Evolutionary conservation across 2,113 vertebrate genomes (phyloP), one percentile per base, ranked within the genome.

Genomic region (Acinonyx jubatus): DNA sequence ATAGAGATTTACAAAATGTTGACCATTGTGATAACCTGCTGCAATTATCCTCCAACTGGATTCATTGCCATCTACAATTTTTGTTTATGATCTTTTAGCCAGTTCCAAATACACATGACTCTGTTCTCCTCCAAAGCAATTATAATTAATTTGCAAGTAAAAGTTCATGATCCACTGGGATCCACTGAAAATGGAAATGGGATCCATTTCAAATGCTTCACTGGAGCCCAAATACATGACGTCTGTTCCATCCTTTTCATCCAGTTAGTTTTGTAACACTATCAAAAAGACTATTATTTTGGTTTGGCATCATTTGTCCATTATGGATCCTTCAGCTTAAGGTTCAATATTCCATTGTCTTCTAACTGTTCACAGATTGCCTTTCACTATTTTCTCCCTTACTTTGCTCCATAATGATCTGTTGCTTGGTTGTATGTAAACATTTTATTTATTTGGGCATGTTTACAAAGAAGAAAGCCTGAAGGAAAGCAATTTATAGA

Each of bases 131-230:
- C 85, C 97, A 93, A 98, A 68, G 38, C 93, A 97, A 97, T 97
- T 97, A 65, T 92, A 94, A 97, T 97, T 91, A 76, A 97, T 97
- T 98, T 95, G 73, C 94, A 97, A 98, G 82, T 91, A 95, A 96
- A 98, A 97, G 87, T 93, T 96, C 93, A 95, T 76, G 81, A 94
- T 97, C 71, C 90, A 96, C 88, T 83, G 52, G 45, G 45, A 45
- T 45, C 45, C 45, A 45, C 1, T 45, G 45, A 9, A 45, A 45
- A 45, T 45, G 45, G 45, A 45, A 45, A 45, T 9, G 45, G 7
- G 45, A 45, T 45, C 45, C 45, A 45, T 76, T 96, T 98, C 88
- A 73, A 93, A 97, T 97, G 97, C 94, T 95, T 97, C 97, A 95
- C 52, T 97, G 82, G 85, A 97, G 33, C 87, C 84, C 78, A 96